Conservation (phyloP, 2,113 vertebrate genomes). For the Sturnus vulgaris region DNA sequence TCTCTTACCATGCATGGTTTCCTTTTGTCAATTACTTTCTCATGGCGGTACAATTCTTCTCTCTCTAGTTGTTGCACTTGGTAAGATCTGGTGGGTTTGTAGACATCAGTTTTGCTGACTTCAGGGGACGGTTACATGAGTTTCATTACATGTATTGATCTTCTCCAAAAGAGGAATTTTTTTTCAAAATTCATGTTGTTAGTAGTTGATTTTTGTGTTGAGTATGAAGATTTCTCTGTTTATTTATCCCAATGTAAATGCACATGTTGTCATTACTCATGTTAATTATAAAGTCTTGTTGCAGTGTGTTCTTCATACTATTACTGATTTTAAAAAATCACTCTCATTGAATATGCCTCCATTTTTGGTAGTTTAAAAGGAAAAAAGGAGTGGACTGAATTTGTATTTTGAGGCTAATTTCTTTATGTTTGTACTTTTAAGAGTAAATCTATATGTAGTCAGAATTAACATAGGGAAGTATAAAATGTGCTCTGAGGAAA, state of each 20-base stretch:
- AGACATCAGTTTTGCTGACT: background rate
- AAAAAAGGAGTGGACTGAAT: accelerated
- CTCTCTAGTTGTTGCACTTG: background rate
- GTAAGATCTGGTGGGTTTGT: background rate
- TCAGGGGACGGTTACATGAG: background rate
- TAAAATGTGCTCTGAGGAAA: background rate
- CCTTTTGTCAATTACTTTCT: background rate
- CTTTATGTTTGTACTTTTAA: background rate
- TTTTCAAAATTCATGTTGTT: background rate
- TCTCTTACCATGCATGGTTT: background rate
- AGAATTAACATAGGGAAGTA: background rate
- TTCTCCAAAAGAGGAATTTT: background rate
- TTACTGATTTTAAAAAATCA: background rate
- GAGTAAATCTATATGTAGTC: background rate
- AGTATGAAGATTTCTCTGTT: background rate
- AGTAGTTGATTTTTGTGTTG: background rate
- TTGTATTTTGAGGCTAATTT: background rate
- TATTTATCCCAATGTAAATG: background rate
- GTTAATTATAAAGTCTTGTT: background rate
- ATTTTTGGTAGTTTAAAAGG: background rate
- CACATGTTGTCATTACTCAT: background rate
- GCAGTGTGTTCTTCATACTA: background rate
- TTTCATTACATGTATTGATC: background rate
- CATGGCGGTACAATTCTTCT: background rate
- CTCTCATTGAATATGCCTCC: background rate